Percentiles rank a stretch among this genome's conserved stretches.
Conservation (phyloP, 1,140 invertebrate genomes). For the Drosophila kepulauana region DNA sequence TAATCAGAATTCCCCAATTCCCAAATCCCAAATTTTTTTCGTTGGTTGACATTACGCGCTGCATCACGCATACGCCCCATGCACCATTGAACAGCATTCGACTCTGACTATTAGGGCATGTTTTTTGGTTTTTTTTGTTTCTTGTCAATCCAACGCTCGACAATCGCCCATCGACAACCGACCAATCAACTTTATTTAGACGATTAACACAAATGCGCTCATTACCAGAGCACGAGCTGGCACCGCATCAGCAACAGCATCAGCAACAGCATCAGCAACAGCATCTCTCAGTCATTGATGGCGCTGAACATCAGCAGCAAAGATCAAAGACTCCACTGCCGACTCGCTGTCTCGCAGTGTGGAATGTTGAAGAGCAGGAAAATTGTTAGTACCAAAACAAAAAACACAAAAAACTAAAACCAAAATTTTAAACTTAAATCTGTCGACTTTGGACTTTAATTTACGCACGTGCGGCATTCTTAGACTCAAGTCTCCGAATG, state of each 20-base stretch:
- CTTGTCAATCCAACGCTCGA: neutral
- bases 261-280: neutral
- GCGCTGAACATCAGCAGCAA: neutral
- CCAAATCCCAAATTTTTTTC: neutral
- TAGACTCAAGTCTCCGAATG: neutral
- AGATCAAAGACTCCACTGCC: conserved; percentile 16
- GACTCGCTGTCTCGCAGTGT: neutral
- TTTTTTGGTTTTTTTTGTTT: neutral
- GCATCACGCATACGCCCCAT: conserved; percentile 48
- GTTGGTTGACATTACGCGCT: conserved; percentile 8
- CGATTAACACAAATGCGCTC: conserved; percentile 50
- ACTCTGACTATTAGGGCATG: neutral
- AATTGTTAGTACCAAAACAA: conserved; percentile 1
- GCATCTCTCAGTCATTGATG: neutral
- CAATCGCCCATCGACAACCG: conserved; percentile 7
- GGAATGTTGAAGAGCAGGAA: conserved; percentile 23
- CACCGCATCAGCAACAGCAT: conserved; percentile 9
- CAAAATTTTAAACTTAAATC: too few species aligned
- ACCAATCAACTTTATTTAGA: conserved; percentile 50
- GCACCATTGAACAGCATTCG: conserved; percentile 1
- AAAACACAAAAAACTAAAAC: too few species aligned
- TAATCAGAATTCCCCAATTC: conserved; percentile 6
- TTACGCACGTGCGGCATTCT: conserved; percentile 13
- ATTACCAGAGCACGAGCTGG: conserved; percentile 44
- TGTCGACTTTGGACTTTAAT: conserved; percentile 5